phyloP scores from a whole-genome alignment of 2,113 vertebrate species.

The Artemisiospiza belli region DNA sequence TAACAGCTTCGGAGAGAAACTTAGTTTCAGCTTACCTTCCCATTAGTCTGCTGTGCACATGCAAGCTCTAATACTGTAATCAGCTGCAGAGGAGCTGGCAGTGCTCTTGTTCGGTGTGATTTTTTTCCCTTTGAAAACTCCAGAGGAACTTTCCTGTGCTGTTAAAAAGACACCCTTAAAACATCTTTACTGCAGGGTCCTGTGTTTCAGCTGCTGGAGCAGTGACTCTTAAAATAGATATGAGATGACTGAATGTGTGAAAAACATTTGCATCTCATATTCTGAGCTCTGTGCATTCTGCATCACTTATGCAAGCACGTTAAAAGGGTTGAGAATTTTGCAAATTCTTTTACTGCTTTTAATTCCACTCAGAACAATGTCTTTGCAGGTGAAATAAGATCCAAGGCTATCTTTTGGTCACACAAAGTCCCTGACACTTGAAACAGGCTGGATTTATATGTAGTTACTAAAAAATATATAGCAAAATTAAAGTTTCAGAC shows the following conservation, averaged over 20 bases:
- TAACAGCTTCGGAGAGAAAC: neutral
- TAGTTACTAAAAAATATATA: constrained; percentile 75
- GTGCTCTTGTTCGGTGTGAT: neutral
- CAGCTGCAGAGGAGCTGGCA: neutral
- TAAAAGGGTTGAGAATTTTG: neutral
- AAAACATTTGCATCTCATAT: constrained; percentile 40
- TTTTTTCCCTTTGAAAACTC: constrained; percentile 3
- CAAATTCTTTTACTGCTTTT: neutral
- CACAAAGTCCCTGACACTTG: constrained; percentile 28
- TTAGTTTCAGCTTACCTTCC: neutral
- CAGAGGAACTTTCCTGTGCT: neutral
- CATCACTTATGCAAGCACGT: neutral
- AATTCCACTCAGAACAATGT: neutral
- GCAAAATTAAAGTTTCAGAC: constrained; percentile 62
- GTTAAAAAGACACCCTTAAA: constrained; percentile 3
- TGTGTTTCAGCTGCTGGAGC: constrained; percentile 8
- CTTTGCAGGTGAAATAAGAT: constrained; percentile 32
- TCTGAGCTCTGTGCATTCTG: neutral
- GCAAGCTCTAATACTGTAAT: neutral
- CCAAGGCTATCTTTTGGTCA: constrained; percentile 23
- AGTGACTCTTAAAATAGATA: constrained; percentile 30
- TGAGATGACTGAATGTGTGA: constrained; percentile 12
- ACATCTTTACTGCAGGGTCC: neutral
- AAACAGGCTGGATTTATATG: constrained; percentile 69
- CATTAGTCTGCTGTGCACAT: neutral